These are phyloP conservation scores for Noctua janthina DNA, from an alignment of 2,888 invertebrate genomes.

Conservation along the genomic window DNA sequence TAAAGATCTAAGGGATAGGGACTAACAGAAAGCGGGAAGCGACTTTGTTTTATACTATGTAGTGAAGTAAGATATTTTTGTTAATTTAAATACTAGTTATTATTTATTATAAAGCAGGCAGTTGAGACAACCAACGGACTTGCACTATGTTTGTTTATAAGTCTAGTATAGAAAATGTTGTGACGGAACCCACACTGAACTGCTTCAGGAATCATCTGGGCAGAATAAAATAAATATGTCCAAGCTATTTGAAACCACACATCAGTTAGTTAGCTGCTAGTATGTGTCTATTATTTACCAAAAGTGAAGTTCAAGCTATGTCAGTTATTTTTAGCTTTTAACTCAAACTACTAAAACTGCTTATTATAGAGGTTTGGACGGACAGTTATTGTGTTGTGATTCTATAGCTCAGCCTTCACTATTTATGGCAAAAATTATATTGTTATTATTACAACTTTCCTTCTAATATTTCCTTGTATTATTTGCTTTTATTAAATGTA, in stretches of 20 bases:
- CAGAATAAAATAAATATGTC: background rate
- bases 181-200: background rate
- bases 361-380: background rate
- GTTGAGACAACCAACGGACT: background rate
- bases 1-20: too few relatives aligned
- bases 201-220: background rate
- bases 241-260: background rate
- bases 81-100: background rate
- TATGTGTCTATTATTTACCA: background rate
- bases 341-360: background rate
- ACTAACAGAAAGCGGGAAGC: too few relatives aligned
- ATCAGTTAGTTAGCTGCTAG: background rate
- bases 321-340: background rate
- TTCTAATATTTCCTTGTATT: constrained; percentile 36
- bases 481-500: constrained; percentile 10
- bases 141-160: background rate
- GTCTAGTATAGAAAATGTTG: background rate
- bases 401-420: background rate
- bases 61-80: background rate
- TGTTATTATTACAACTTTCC: constrained; percentile 29
- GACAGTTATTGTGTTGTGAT: background rate
- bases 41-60: too few relatives aligned
- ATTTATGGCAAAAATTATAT: constrained; percentile 20
- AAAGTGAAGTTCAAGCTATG: background rate
- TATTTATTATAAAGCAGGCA: background rate